Base-by-base conservation (phyloP, 2,113 vertebrate genomes). In the Corythornis vintsioides region DNA sequence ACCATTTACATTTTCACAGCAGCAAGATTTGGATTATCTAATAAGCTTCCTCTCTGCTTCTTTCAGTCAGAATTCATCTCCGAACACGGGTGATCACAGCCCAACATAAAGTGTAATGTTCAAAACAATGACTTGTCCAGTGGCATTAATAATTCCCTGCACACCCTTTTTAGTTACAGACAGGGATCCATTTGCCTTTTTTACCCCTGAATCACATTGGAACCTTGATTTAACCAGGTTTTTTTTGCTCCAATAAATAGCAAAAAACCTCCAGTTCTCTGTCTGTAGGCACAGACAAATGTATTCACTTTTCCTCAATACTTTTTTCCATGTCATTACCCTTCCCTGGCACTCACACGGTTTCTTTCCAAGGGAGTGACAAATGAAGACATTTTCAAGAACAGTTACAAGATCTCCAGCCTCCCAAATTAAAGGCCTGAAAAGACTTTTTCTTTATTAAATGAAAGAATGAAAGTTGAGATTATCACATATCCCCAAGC, bases 301-400 rank as follows among this genome's bases (percentile, higher is more conserved):
- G 13, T 22, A 65, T 65, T 70, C 45, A 45, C 22, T 74, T 71
- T 50, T 83, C 40, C 64, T 85, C 45, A 57, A 65, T 17, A 40
- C 21, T 55, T 76, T 89, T 82, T 89, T 73, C 82, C 63, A 66
- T 79, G 74, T 87, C 33, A n/a, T 59, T 76, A 28, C 10, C 33
- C n/a, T 79, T 89, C 45, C 72, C 6, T 42, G 45, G 45, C 28
- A 28, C 55, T 91, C 52, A 76, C 26, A 10, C 76, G 66, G 16
- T 63, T 89, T 89, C 82, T 73, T 89, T 92, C 59, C 75, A 76
- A 91, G 19, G 10, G 16, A 11, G 42, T 76, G 50, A 80, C 50
- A 92, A 83, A 81, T 33, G 7, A 86, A 79, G 65, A 52, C 25
- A 40, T 73, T 91, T 82, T 83, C 74, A 83, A 89, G 81, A 93